Evolutionary conservation across 2,888 invertebrate species (phyloP).

Genomic region (Petrolisthes manimaculis): DNA sequence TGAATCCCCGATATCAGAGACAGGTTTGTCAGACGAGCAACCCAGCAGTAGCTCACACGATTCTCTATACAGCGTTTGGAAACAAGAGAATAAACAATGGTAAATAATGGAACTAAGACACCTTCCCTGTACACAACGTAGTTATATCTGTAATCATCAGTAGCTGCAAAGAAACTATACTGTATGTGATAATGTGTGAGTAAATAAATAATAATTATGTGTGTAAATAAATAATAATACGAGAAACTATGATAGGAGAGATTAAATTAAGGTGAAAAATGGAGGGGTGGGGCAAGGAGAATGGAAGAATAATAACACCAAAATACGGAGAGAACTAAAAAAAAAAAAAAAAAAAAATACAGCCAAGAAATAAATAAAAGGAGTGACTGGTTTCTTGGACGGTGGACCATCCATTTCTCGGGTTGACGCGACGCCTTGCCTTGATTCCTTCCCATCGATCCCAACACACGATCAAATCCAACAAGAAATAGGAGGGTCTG

Average conservation of each 20-base stretch:
- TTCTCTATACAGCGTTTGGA: too few relatives aligned
- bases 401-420: slow-evolving; percentile 21
- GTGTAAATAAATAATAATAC: not conserved
- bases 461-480: slow-evolving; percentile 49
- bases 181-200: not conserved
- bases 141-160: not conserved
- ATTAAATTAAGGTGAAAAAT: not conserved
- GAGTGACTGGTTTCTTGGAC: not conserved
- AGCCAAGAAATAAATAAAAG: not conserved
- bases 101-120: not conserved
- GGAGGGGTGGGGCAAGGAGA: not conserved
- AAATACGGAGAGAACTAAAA: slow-evolving; percentile 1
- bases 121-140: not conserved
- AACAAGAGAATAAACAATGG: not conserved
- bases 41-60: too few relatives aligned
- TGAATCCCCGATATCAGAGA: too few relatives aligned
- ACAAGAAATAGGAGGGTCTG: slow-evolving; percentile 56
- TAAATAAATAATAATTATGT: too few relatives aligned
- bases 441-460: slow-evolving; percentile 56
- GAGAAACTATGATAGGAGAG: not conserved
- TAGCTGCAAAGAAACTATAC: not conserved
- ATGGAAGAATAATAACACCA: not conserved
- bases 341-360: not conserved
- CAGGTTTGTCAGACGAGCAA: too few relatives aligned
- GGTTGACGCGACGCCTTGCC: slow-evolving; percentile 36